Percentiles rank a stretch among this genome's conserved stretches.
Evolutionary conservation across 2,113 vertebrate species (phyloP).

Genomic region (Alligator mississippiensis): DNA sequence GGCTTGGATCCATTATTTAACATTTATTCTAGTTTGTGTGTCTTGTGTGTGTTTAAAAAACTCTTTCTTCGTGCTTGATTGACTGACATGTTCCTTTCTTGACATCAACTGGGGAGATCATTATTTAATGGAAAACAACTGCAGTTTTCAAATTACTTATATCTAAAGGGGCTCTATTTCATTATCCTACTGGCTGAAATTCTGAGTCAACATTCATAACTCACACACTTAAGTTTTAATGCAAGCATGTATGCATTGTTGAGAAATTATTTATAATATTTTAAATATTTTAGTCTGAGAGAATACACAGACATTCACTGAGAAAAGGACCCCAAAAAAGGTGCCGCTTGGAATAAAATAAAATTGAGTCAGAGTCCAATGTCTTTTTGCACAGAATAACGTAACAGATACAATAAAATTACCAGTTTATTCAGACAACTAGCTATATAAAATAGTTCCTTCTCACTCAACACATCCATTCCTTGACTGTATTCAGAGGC

Average conservation of each 20-base stretch:
- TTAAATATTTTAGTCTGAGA: constrained; percentile 25
- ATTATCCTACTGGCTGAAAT: constrained; percentile 30
- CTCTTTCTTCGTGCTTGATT: neutral
- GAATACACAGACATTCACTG: neutral
- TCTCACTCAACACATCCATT: neutral
- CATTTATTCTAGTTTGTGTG: neutral
- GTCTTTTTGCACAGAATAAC: neutral
- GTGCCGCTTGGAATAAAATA: neutral
- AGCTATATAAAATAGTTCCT: neutral
- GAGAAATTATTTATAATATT: constrained; percentile 23
- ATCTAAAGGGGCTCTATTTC: constrained; percentile 38
- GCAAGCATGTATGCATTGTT: constrained; percentile 8
- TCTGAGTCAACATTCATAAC: constrained; percentile 41
- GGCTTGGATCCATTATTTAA: constrained; percentile 35
- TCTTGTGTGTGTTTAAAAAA: constrained; percentile 10
- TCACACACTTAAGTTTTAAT: constrained; percentile 13
- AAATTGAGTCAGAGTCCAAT: neutral
- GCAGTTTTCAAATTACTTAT: constrained; percentile 47
- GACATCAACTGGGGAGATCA: constrained; percentile 22
- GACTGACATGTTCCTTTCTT: constrained; percentile 5
- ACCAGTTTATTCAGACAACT: neutral
- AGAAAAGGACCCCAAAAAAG: neutral
- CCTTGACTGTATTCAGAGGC: neutral
- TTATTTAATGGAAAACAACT: constrained; percentile 60
- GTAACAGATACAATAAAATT: neutral